phyloP scores from a whole-genome alignment of 2,888 invertebrate species.

The Tachina lurida region DNA sequence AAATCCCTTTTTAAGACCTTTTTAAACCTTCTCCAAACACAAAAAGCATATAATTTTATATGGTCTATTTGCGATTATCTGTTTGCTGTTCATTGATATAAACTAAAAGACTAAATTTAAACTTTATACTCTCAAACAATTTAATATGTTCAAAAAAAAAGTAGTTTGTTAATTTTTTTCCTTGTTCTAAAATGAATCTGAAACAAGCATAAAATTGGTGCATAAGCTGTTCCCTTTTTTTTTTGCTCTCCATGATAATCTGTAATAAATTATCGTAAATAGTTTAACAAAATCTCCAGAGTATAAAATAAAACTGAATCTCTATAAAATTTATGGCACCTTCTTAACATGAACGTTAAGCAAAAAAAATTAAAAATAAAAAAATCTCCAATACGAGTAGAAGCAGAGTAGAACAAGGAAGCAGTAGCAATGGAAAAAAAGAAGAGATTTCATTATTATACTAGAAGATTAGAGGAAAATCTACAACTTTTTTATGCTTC shows the following conservation, averaged over 20 bases:
- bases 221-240: neutral
- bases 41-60: neutral
- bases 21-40: neutral
- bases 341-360: constrained; percentile 45
- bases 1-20: neutral
- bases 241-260: constrained; percentile 9
- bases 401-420: neutral
- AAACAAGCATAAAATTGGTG: constrained; percentile 20
- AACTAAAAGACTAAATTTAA: neutral
- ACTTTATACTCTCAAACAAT: neutral
- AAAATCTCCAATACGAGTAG: neutral
- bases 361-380: neutral
- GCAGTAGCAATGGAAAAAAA: constrained; percentile 1
- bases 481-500: constrained; percentile 40
- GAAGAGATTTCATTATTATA: constrained; percentile 22
- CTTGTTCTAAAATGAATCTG: neutral
- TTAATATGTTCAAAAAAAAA: neutral
- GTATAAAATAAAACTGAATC: constrained; percentile 50
- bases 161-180: neutral
- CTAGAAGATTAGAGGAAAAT: constrained; percentile 37
- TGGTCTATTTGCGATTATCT: neutral
- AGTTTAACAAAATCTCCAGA: constrained; percentile 52
- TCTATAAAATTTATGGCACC: constrained; percentile 53
- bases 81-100: neutral
- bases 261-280: constrained; percentile 65